Evolutionary conservation across 2,113 vertebrate species (phyloP).

Genomic region (Nansenia antarctica): DNA sequence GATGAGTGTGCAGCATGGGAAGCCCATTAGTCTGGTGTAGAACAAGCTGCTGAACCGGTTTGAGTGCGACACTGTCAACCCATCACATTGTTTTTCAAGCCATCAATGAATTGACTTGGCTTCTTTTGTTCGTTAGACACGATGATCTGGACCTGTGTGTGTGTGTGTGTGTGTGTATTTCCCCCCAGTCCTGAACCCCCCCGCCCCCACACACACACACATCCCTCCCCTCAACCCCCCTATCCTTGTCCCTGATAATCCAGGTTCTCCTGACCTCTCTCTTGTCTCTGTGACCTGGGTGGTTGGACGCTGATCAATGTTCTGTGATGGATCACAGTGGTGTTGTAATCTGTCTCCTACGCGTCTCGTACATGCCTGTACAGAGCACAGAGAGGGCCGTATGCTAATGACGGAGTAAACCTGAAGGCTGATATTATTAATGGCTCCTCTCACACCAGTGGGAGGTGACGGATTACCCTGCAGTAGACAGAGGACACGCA

Average conservation of each 20-base stretch:
- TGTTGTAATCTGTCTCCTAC: conserved; percentile 42
- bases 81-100: conserved; percentile 35
- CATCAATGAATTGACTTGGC: conserved; percentile 31
- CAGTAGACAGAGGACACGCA: conserved; percentile 35
- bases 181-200: too few relatives aligned
- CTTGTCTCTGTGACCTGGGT: conserved; percentile 36
- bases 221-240: not conserved
- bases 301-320: conserved; percentile 46
- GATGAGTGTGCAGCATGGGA: conserved; percentile 31
- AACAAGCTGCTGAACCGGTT: too few relatives aligned
- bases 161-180: conserved; percentile 1
- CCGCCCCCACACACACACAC: too few relatives aligned
- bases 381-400: conserved; percentile 26
- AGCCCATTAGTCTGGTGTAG: conserved; percentile 35
- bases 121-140: not conserved
- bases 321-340: conserved; percentile 68
- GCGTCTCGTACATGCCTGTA: conserved; percentile 16
- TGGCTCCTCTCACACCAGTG: conserved; percentile 42
- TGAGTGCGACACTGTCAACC: too few relatives aligned
- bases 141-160: not conserved
- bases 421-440: conserved; percentile 56
- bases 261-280: not conserved
- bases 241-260: conserved; percentile 37
- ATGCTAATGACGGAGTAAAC: conserved; percentile 61
- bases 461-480: conserved; percentile 56